Base-by-base conservation (phyloP, 2,888 invertebrate species). In the Eulithis testata region DNA sequence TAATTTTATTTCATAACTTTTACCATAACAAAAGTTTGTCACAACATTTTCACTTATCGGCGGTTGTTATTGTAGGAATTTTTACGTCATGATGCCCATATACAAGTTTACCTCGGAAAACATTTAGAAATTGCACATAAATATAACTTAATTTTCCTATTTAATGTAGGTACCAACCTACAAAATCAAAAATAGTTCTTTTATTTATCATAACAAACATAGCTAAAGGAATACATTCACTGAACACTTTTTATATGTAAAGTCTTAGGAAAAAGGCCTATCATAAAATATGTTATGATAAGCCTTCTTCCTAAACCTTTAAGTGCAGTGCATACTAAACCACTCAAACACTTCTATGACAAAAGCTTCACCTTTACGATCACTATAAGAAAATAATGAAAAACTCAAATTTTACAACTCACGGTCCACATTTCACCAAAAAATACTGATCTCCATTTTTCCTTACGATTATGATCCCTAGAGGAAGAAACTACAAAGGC, bases 401-500 rank as follows among this genome's bases (percentile, higher is more conserved):
- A 12, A 21, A 47, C 37, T 58, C 45, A 53, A 57, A 57, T 54
- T 50, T 59, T 50, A 61, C 53, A 53, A 55, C 44, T 44, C 47
- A 49, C 21, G 49, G 21, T 49, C 21, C 49, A 49, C 49, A 21
- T 49, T 45, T 54, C 50, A 53, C 51, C 12, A 47, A 37, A 59
- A 65, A 58, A 53, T n/a, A n/a, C 37, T 52, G 52, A 65, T 70
- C 67, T 68, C 68, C 71, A 73, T 69, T 66, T 64, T 65, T 60
- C 62, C 66, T 87, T 84, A 83, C 79, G 83, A 79, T 82, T 77
- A 82, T 78, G 75, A 71, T 80, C 84, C 82, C 83, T 21, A 7
- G 68, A 58, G 86, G 79, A 80, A 81, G 71, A 71, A 79, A 83
- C 83, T 85, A 88, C 88, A 88, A 87, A 87, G 82, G 80, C 73